Percentiles rank a stretch among this genome's conserved stretches.
Evolutionary conservation across 2,113 vertebrate species (phyloP).

Genomic region (Mohoua ochrocephala): DNA sequence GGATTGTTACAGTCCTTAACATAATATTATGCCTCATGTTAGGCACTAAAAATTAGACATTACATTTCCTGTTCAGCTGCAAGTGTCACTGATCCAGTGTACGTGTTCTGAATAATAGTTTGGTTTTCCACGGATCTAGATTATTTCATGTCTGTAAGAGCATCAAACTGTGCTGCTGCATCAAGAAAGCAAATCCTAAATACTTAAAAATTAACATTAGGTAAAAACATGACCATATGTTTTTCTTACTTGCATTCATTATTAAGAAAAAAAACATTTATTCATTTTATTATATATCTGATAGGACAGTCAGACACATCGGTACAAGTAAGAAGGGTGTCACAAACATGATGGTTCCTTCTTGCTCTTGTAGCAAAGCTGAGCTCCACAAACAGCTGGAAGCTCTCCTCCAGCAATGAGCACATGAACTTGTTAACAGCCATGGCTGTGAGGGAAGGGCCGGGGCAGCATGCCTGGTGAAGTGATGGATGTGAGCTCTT

Average conservation of each 20-base stretch:
- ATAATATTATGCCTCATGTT: neutral
- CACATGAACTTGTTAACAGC: neutral
- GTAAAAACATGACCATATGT: neutral
- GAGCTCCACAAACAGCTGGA: neutral
- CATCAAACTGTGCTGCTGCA: neutral
- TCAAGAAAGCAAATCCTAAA: neutral
- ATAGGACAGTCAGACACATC: neutral
- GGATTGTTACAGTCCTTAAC: neutral
- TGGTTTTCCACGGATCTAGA: neutral
- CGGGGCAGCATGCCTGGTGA: neutral
- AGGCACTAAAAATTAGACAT: neutral
- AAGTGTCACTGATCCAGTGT: neutral
- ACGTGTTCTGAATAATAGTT: neutral
- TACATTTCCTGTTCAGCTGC: neutral
- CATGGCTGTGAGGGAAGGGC: neutral
- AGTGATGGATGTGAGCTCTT: neutral
- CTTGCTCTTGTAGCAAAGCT: neutral
- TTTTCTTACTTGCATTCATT: neutral
- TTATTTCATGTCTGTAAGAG: neutral
- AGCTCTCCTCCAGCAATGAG: accelerated
- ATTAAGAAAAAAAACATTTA: neutral
- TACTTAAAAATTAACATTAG: neutral
- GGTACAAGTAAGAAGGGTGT: neutral
- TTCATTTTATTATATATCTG: neutral
- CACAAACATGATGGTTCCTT: neutral